Evolutionary conservation across 2,888 invertebrate species (phyloP).

Genomic region (Polyommatus iphigenia): DNA sequence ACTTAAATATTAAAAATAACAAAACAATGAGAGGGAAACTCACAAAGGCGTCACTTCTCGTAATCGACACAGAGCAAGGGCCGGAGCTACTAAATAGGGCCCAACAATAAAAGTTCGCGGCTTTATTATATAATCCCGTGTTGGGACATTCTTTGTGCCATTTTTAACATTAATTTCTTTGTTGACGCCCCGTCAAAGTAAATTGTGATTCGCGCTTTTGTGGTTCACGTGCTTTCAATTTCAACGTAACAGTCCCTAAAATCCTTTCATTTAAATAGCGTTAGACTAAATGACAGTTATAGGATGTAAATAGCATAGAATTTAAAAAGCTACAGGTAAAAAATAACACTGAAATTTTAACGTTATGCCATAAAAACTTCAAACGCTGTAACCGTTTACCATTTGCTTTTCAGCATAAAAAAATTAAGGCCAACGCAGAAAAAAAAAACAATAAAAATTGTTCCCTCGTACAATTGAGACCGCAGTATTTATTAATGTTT

Average conservation of each 20-base stretch:
- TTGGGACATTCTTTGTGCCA: slow-evolving; percentile 47
- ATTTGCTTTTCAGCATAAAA: slow-evolving; percentile 8
- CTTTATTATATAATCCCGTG: slow-evolving; percentile 73
- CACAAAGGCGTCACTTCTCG: slow-evolving; percentile 11
- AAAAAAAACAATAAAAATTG: slow-evolving; percentile 62
- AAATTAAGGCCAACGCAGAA: slow-evolving; percentile 39
- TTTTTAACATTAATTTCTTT: slow-evolving; percentile 23
- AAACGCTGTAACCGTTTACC: slow-evolving; percentile 6
- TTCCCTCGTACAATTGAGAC: slow-evolving; percentile 33
- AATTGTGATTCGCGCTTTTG: slow-evolving; percentile 1
- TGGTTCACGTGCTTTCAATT: neutral
- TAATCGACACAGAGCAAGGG: slow-evolving; percentile 36
- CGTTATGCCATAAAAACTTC: neutral
- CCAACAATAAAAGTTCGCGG: slow-evolving; percentile 72
- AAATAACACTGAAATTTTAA: neutral
- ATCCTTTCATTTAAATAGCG: too few species aligned
- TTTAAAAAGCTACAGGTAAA: neutral
- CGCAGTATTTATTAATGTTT: slow-evolving; percentile 51
- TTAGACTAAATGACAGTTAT: neutral
- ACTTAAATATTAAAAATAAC: slow-evolving; percentile 6
- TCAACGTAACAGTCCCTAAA: too few species aligned
- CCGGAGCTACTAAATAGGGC: slow-evolving; percentile 62
- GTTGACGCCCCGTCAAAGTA: slow-evolving; percentile 36
- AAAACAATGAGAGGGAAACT: slow-evolving; percentile 22
- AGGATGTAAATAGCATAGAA: neutral